These are phyloP conservation scores for Trachelus stipa DNA, from an alignment of 2,888 invertebrate species.

Conservation along the genomic window DNA sequence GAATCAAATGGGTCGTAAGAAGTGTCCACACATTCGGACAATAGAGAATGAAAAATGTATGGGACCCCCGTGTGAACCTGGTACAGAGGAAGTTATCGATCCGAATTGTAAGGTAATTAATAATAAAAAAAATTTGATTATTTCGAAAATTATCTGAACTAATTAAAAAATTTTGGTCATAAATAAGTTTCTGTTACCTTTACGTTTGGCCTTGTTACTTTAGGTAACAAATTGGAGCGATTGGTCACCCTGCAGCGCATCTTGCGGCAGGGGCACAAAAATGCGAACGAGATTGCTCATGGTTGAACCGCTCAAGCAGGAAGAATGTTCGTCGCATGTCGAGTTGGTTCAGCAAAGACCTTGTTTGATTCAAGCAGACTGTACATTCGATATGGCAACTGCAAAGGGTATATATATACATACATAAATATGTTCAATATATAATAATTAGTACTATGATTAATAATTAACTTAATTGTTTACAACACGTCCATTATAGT, in stretches of 20 bases:
- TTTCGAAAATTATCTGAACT: background rate
- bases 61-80: conserved; percentile 75
- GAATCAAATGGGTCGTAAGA: conserved; percentile 82
- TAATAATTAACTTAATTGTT: conserved; percentile 5
- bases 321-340: conserved; percentile 75
- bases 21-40: conserved; percentile 80
- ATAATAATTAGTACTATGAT: conserved; percentile 6
- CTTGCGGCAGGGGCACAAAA: conserved; percentile 86
- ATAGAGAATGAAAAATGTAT: conserved; percentile 87
- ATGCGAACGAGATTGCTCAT: conserved; percentile 78
- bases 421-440: background rate
- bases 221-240: conserved; percentile 89
- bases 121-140: background rate
- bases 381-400: conserved; percentile 78
- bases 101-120: conserved; percentile 69
- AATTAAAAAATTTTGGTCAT: background rate
- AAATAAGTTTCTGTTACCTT: background rate
- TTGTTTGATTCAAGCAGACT: conserved; percentile 77
- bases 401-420: conserved; percentile 75
- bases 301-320: conserved; percentile 75
- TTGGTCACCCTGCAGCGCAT: conserved; percentile 92
- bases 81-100: conserved; percentile 71
- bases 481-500: conserved; percentile 68
- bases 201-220: background rate
- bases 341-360: conserved; percentile 82